Base-by-base conservation (phyloP, 2,888 invertebrate genomes). In the Carterocephalus palaemon region DNA sequence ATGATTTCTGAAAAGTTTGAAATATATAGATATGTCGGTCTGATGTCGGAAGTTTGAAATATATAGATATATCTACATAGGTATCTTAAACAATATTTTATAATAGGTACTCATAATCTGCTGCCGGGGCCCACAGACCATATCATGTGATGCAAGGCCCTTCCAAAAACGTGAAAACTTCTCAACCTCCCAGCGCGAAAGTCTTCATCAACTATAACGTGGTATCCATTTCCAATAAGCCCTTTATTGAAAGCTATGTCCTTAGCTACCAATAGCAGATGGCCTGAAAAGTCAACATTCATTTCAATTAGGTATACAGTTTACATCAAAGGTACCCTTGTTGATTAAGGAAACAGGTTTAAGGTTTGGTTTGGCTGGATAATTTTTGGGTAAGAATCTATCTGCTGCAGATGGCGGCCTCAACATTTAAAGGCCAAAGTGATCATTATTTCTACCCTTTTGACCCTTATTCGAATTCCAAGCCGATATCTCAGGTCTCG, bases 241-340 rank as follows among this genome's bases (percentile, higher is more conserved):
- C 93, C 91, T 57, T 91, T 85, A 48, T 93, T 81, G 39, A 89
- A 85, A 0, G 96, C 96, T 28, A 96, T 88, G 63, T 93, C 92
- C 47, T 90, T 90, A 0, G 96, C 97, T 9, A 94, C 92, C 22
- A 92, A 58, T 77, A 98, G 83, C 49, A 98, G 77, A 70, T 96
- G 97, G 0, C 95, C 93, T 84, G 69, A 6, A 73, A 72, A 17
- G 15, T 2, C 15, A 29, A n/a, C 7, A 13, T 6, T 13, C 6
- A 26, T 5, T 13, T 26, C 12, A 12, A 26, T 7, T 12, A 9
- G 3, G 8, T 6, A 4, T 26, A 4, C 4, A 6, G 2, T 5
- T 5, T 12, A 8, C 2, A 4, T 26, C 12, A 2, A 37, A 45
- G 50, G 34, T 17, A 17, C 9, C 4, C n/a, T 7, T 8, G 36